Conservation (phyloP, 2,797 vertebrate species). For the Sebastes variabilis region DNA sequence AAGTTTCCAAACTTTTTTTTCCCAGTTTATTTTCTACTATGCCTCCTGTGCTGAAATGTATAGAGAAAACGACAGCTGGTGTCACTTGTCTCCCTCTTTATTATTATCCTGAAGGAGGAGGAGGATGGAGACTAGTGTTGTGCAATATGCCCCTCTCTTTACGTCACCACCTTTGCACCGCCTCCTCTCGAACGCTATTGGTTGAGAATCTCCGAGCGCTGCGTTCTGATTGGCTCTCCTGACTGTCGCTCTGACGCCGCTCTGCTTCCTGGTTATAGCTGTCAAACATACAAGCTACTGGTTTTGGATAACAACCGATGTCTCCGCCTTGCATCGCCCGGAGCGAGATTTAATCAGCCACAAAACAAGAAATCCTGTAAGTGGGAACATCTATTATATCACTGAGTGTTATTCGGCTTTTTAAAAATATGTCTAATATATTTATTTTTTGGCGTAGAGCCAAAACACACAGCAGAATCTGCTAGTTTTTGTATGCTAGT, state of each 20-base stretch:
- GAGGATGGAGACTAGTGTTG: slow-evolving; percentile 23
- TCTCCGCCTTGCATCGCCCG: slow-evolving; percentile 33
- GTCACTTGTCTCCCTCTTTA: slow-evolving; percentile 17
- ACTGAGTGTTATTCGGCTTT: neutral
- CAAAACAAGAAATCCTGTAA: slow-evolving; percentile 67
- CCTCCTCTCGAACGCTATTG: slow-evolving; percentile 47
- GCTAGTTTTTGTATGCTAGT: neutral
- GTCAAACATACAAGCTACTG: slow-evolving; percentile 41
- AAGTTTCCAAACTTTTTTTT: no score
- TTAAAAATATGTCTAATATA: rapidly evolving
- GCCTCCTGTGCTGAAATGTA: neutral
- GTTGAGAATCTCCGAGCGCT: rapidly evolving
- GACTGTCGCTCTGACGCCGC: slow-evolving; percentile 35
- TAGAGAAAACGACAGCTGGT: slow-evolving; percentile 54
- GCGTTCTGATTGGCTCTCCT: slow-evolving; percentile 51
- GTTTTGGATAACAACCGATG: slow-evolving; percentile 30
- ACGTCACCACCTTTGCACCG: slow-evolving; percentile 24
- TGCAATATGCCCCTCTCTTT: neutral
- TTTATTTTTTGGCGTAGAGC: neutral
- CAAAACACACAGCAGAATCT: slow-evolving; percentile 1
- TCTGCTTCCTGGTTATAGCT: slow-evolving; percentile 69
- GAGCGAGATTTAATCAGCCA: slow-evolving; percentile 30
- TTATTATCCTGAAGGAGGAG: slow-evolving; percentile 26
- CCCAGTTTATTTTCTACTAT: neutral
- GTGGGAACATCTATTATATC: slow-evolving; percentile 45